Conservation (phyloP, 2,888 invertebrate species). For the Merodon equestris region DNA sequence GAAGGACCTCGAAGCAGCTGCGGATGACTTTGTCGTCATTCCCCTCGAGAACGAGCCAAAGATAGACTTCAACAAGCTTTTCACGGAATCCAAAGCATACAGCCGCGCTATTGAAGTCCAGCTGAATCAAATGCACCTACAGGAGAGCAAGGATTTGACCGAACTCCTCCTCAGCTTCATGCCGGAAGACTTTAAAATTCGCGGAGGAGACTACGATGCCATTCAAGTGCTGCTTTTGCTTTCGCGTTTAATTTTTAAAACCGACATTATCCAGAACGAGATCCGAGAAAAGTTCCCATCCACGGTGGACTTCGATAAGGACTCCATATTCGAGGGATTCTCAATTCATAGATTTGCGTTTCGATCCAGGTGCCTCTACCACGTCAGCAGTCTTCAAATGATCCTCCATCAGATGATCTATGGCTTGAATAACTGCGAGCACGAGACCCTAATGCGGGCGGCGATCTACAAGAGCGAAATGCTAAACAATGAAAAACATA, state of each 20-base stretch:
- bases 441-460: constrained; percentile 90
- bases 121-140: constrained; percentile 91
- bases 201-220: constrained; percentile 93
- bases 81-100: constrained; percentile 82
- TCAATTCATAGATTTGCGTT: constrained; percentile 94
- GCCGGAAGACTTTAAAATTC: constrained; percentile 94
- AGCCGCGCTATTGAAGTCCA: constrained; percentile 94
- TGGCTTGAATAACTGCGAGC: constrained; percentile 88
- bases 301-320: constrained; percentile 86
- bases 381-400: constrained; percentile 88
- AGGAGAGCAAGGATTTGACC: constrained; percentile 91
- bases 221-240: constrained; percentile 90
- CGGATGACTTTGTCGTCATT: constrained; percentile 74
- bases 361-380: constrained; percentile 86
- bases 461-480: constrained; percentile 94
- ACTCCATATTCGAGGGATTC: constrained; percentile 88
- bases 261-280: constrained; percentile 93
- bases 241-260: constrained; percentile 90
- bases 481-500: constrained; percentile 90
- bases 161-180: constrained; percentile 94
- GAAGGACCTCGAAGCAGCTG: constrained; percentile 77
- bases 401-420: constrained; percentile 84
- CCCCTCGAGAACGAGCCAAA: constrained; percentile 76
- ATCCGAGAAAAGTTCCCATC: constrained; percentile 91
- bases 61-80: constrained; percentile 87